Evolutionary conservation across 1,140 invertebrate genomes (phyloP), one percentile per base, ranked within the genome.

Genomic region (Drosophila prosaltans): DNA sequence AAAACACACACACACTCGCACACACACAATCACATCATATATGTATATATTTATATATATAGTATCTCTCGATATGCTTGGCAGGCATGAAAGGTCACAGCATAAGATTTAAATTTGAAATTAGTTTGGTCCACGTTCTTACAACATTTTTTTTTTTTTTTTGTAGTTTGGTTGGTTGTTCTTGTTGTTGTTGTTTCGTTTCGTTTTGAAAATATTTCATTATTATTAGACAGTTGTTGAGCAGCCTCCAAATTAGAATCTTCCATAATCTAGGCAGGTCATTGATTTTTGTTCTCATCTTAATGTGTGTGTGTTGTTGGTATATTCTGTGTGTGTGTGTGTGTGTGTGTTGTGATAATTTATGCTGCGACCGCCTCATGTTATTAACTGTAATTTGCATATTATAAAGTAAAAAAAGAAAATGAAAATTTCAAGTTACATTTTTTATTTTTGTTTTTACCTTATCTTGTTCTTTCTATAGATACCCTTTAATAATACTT

Each of bases 221-320:
- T 91, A 91, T 88, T 91, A 91, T 91, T 81, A 78, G 88, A 91
- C 88, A 91, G 88, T 82, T 80, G 81, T 69, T 66, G 82, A 89
- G 74, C 71, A 70, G 66, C 48, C 76, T 39, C 65, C 62, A 51
- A 43, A 30, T 63, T 55, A 26, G 7, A 71, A 64, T 68, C 69
- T 68, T 28, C 59, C 48, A 57, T 68, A 55, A 69, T 61, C 68
- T 32, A 72, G 67, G 55, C 76, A 76, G 73, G 68, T 81, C 82
- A 78, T 73, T 79, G 75, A 88, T 88, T 81, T 81, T 48, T 74
- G 51, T 75, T 71, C 65, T 63, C 55, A 45, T 63, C 40, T 30
- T 48, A 43, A 16, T 59, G 8, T 51, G 57, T 65, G n/a, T 41
- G 65, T 39, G 55, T 45, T 16, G 16, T 16, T 16, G 16, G 16